Evolutionary conservation across 2,797 vertebrate genomes (phyloP), one percentile per base, ranked within the genome.

Genomic region (Coendou prehensilis): DNA sequence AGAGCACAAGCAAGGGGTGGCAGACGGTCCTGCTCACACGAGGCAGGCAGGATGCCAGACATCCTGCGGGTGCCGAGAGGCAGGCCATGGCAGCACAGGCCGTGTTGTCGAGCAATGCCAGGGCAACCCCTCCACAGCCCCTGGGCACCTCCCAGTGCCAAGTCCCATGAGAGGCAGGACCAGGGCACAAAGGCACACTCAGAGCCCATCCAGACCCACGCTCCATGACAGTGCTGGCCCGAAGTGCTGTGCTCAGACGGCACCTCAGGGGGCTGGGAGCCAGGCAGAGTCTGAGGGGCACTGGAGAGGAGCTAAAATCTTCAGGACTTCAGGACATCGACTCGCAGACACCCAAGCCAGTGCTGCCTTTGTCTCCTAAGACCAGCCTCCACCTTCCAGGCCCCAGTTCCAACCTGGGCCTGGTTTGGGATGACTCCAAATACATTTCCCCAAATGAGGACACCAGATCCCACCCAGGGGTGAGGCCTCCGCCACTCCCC

Each of bases 401-500:
- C n/a, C 61, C 69, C 37, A 59, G 37, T 20, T 75, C 85, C 57
- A 71, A 79, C 20, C 33, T 56, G 61, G 59, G 64, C 67, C 26
- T 6, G 13, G 63, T 63, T 93, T 95, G 54, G 52, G n/a, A 45
- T 52, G 20, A 80, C 28, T 83, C 80, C 63, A 75, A 89, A 67
- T 18, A 5, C 45, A 10, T 30, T 63, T 63, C 33, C 10, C 37
- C n/a, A 57, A 76, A 82, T 15, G 37, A 45, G 28, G 54, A 57
- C 41, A 20, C 37, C 82, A 71, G 59, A 59, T 18, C n/a, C 76
- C 41, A 73, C 9, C 41, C 61, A 9, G 37, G 22, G 26, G 52
- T 45, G 3, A 28, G 30, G n/a, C 52, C 47, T 56, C 26, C 15
- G 5, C 52, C 47, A 54, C 22, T 33, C 9, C 22, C 50, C 20